Evolutionary conservation across 2,888 invertebrate species (phyloP).

Genomic region (Nomada ferruginata): DNA sequence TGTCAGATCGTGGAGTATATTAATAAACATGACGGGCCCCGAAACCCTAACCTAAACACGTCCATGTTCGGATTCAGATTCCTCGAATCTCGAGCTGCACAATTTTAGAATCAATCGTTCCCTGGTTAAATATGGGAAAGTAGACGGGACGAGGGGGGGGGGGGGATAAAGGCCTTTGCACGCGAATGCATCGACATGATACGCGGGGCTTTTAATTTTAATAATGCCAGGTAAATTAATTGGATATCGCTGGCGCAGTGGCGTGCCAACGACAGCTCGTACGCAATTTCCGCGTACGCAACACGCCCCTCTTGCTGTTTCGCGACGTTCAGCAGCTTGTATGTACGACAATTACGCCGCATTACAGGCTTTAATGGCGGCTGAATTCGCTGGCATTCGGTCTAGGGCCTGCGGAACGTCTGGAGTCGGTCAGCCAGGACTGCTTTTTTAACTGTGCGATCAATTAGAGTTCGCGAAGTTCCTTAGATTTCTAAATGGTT

Average conservation of each 20-base stretch:
- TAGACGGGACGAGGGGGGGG: background rate
- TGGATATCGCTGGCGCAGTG: slow-evolving; percentile 73
- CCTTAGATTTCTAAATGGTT: no score
- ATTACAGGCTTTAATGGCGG: slow-evolving; percentile 35
- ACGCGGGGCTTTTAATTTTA: slow-evolving; percentile 74
- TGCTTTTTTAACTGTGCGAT: no score
- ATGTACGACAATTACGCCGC: slow-evolving; percentile 42
- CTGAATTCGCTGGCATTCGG: slow-evolving; percentile 20
- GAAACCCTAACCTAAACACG: no score
- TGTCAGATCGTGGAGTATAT: no score
- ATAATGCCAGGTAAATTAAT: slow-evolving; percentile 76
- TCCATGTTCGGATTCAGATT: no score
- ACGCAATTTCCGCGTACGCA: slow-evolving; percentile 62
- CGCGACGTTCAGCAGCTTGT: slow-evolving; percentile 35
- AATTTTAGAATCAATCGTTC: no score
- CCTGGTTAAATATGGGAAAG: background rate
- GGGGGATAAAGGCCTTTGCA: slow-evolving; percentile 10
- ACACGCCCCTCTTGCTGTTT: slow-evolving; percentile 26
- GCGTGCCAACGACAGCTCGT: slow-evolving; percentile 76
- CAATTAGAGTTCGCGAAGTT: no score
- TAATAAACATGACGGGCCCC: no score
- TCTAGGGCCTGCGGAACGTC: slow-evolving; percentile 13
- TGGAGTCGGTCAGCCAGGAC: background rate
- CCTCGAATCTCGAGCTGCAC: no score
- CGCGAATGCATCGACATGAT: slow-evolving; percentile 53